Evolutionary conservation across 2,113 vertebrate species (phyloP).

Genomic region (Vombatus ursinus): DNA sequence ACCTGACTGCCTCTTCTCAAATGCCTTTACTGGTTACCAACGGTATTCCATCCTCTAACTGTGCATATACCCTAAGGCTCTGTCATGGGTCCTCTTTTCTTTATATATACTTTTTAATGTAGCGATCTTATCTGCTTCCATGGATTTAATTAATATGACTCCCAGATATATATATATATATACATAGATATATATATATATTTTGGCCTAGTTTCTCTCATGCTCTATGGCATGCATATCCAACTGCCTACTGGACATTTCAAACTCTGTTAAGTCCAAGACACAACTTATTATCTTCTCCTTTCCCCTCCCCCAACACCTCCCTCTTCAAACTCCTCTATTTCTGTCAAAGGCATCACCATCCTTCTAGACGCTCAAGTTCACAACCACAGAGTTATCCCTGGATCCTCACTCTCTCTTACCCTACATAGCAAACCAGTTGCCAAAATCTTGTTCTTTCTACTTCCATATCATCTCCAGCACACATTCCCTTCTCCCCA

Average conservation of each 20-base stretch:
- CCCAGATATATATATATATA: background rate
- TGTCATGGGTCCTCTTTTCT: too few species aligned
- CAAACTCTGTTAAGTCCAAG: too few species aligned
- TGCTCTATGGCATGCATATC: background rate
- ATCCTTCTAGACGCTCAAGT: background rate
- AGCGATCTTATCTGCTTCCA: too few species aligned
- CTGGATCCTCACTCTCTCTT: background rate
- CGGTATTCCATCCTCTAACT: too few species aligned
- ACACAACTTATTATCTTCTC: background rate
- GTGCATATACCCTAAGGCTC: too few species aligned
- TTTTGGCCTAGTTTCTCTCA: background rate
- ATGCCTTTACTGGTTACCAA: too few species aligned
- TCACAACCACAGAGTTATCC: background rate
- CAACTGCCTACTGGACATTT: background rate
- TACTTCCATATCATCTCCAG: background rate
- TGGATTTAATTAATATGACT: background rate
- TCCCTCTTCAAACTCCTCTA: background rate
- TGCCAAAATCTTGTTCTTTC: background rate
- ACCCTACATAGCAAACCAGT: background rate
- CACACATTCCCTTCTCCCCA: background rate
- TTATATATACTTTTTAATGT: too few species aligned
- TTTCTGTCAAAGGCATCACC: background rate
- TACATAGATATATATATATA: background rate
- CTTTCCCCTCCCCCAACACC: background rate
- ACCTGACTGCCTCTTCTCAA: too few species aligned